Percentiles rank a stretch among this genome's conserved stretches.
Conservation (phyloP, 2,113 vertebrate genomes). For the Redunca redunca region DNA sequence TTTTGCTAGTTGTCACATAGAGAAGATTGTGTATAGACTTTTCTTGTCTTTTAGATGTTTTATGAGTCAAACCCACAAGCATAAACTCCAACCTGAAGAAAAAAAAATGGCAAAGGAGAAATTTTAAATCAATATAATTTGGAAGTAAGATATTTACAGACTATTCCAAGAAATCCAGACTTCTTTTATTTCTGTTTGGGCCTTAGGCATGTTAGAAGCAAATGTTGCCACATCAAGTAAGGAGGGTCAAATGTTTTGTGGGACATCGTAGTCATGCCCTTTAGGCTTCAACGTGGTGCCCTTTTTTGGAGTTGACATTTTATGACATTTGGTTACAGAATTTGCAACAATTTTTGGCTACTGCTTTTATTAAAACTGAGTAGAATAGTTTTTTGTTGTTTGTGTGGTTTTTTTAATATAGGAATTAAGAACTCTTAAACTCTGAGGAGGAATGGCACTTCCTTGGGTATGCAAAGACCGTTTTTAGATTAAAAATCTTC, state of each 20-base stretch:
- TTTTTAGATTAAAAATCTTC: not conserved
- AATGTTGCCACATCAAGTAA: not conserved
- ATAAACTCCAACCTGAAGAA: not conserved
- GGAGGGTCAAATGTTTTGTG: not conserved
- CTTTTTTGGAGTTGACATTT: not conserved
- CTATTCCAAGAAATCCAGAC: not conserved
- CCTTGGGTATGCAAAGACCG: not conserved
- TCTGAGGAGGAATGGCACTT: not conserved
- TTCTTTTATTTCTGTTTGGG: conserved; percentile 17
- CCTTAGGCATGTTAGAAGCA: not conserved
- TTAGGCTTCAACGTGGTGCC: not conserved
- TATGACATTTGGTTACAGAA: not conserved
- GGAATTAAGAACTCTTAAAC: not conserved
- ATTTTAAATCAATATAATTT: not conserved
- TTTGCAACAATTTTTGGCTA: not conserved
- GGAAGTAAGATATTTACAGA: not conserved
- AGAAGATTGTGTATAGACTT: not conserved
- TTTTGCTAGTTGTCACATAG: not conserved
- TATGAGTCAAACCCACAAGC: not conserved
- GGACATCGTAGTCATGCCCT: not conserved
- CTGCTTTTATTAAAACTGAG: conserved; percentile 23
- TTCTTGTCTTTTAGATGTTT: not conserved
- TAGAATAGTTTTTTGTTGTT: not conserved
- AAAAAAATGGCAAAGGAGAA: not conserved
- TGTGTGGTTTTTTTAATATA: not conserved